Evolutionary conservation across 2,888 invertebrate species (phyloP), one percentile per base, ranked within the genome.

Genomic region (Ptycholaimellus sp.): DNA sequence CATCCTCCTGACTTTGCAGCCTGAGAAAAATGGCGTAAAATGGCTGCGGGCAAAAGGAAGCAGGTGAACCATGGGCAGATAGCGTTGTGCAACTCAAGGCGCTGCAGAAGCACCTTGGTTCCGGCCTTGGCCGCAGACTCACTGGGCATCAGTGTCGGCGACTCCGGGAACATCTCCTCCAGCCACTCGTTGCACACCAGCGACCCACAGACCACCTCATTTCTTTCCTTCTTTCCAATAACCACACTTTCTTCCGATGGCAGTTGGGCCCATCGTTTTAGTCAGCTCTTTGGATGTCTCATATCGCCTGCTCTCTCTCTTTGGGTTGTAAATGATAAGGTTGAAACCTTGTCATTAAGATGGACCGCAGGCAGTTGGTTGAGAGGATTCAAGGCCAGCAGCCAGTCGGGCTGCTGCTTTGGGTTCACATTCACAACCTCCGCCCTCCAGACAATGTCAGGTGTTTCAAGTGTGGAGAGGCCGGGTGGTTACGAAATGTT

Each of bases 371-470:
- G 81, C 20, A 80, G 76, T 53, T 72, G 72, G 42, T 58, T 59
- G 4, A 52, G 44, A 4, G 59, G 59, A 36, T 54, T 58, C 42
- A 52, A 55, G 4, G 68, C 68, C n/a, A 68, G 58, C 11, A 74
- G 65, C 81, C 81, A 81, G 49, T 77, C 76, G 0, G 81, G 81
- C 55, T 79, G 79, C 35, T 72, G 66, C 17, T 70, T 69, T 45
- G 59, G 49, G 36, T 59, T 54, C 23, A 60, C 52, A 53, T 71
- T 73, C 25, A 78, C 70, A 14, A 69, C 64, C 51, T 80, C 77
- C 51, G 77, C n/a, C n/a, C n/a, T n/a, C n/a, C n/a, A n/a, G n/a
- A n/a, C n/a, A n/a, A n/a, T n/a, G n/a, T 33, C 33, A 33, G n/a
- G 16, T 6, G 7, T 30, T 30, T 30, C n/a, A n/a, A 30, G 16